These are phyloP conservation scores for Pristionchus pacificus DNA, from an alignment of 1,140 invertebrate genomes.

Conservation along the genomic window DNA sequence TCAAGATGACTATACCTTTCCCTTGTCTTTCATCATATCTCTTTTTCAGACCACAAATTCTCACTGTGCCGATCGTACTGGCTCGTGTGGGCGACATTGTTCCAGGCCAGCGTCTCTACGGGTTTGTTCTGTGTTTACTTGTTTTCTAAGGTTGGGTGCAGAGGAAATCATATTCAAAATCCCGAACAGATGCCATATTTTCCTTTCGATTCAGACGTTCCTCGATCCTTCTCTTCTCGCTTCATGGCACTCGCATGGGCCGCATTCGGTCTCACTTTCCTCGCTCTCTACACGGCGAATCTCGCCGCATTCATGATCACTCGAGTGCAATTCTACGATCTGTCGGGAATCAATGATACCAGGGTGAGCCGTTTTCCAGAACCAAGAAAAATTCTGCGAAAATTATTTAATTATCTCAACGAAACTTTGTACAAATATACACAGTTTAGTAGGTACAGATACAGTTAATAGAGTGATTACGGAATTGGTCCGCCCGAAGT, in stretches of 20 bases:
- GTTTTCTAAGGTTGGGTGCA: no score
- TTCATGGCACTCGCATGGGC: slow-evolving; percentile 68
- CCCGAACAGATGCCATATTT: no score
- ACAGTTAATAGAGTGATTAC: neutral
- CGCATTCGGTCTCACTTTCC: slow-evolving; percentile 74
- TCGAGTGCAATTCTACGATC: slow-evolving; percentile 89
- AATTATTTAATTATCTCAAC: neutral
- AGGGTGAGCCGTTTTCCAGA: slow-evolving; percentile 60
- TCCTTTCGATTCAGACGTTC: slow-evolving; percentile 51
- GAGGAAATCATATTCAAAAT: no score
- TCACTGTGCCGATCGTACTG: slow-evolving; percentile 93
- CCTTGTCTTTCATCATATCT: slow-evolving; percentile 4
- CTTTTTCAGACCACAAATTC: slow-evolving; percentile 69
- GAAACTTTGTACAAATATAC: no score
- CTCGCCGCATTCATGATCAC: slow-evolving; percentile 99
- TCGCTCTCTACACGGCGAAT: slow-evolving; percentile 71
- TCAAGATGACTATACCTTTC: no score
- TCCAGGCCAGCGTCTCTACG: slow-evolving; percentile 74
- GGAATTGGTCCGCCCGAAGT: no score
- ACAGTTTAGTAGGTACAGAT: neutral
- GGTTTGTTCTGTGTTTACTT: slow-evolving; percentile 24
- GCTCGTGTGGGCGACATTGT: slow-evolving; percentile 99
- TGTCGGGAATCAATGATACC: slow-evolving; percentile 83
- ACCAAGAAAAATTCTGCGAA: neutral
- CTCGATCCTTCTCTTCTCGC: slow-evolving; percentile 43